Percentiles rank a stretch among this genome's conserved stretches.
These are phyloP conservation scores for Bombylius discolor DNA, from an alignment of 2,888 invertebrate species.

Conservation along the genomic window DNA sequence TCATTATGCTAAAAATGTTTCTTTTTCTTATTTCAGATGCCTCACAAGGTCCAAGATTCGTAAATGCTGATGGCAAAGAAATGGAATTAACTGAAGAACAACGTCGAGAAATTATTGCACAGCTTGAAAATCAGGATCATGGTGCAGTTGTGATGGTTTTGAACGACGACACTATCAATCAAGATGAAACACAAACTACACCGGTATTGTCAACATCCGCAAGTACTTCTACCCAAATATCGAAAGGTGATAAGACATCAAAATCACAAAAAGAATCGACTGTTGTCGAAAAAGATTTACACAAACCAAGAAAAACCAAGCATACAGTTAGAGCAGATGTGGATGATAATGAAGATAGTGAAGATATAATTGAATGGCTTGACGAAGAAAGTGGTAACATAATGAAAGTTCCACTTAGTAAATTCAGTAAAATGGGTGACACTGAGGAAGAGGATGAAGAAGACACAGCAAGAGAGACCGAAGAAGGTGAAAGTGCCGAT, in stretches of 20 bases:
- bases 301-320: constrained; percentile 8
- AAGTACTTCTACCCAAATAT: neutral
- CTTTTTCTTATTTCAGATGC: neutral
- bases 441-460: neutral
- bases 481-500: constrained; percentile 8
- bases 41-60: constrained; percentile 33
- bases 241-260: neutral
- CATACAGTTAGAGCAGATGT: neutral
- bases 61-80: constrained; percentile 38
- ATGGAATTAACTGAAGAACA: constrained; percentile 34
- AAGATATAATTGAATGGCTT: constrained; percentile 8
- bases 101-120: constrained; percentile 34
- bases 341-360: constrained; percentile 6
- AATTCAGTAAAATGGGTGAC: neutral
- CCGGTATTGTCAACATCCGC: neutral
- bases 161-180: constrained; percentile 20
- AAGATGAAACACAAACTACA: neutral
- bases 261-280: neutral
- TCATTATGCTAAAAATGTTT: neutral
- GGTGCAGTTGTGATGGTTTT: constrained; percentile 35
- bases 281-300: neutral
- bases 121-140: constrained; percentile 31
- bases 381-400: neutral
- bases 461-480: neutral
- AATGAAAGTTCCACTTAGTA: neutral